Conservation (phyloP, 23 tunicate genomes). For the Clavelina lepadiformis region DNA sequence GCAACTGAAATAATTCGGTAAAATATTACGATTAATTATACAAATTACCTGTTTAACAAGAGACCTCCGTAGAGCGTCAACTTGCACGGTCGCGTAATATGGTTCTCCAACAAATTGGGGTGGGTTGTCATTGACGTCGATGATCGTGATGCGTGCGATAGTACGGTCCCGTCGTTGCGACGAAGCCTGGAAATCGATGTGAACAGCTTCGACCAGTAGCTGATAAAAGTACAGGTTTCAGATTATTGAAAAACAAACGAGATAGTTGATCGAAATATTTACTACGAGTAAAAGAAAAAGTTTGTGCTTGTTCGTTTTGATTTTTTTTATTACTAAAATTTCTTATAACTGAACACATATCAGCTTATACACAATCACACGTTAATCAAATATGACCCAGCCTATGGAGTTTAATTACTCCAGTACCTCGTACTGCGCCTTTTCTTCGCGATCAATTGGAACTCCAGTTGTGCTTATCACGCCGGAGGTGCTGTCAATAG, state of each 20-base stretch:
- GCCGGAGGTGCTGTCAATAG: conserved; percentile 40
- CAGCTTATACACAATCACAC: no score
- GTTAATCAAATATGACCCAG: no score
- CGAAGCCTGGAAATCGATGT: conserved; percentile 4
- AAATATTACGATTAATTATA: no score
- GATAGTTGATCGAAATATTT: no score
- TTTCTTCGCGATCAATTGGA: conserved; percentile 42
- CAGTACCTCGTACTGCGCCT: not conserved
- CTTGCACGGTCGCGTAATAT: conserved; percentile 40
- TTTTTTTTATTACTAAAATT: no score
- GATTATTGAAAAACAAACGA: no score
- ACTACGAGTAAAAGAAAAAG: no score
- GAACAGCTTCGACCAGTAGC: conserved; percentile 36
- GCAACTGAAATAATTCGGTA: no score
- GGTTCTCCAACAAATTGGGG: conserved; percentile 36
- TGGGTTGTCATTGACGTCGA: conserved; percentile 62
- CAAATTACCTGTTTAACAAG: conserved; percentile 47
- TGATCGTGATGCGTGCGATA: conserved; percentile 28
- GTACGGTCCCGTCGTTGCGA: conserved; percentile 29
- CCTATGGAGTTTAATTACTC: no score
- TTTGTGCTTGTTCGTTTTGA: no score
- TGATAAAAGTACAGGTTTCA: no score
- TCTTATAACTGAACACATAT: no score
- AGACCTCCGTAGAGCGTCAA: conserved; percentile 17
- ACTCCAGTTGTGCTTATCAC: conserved; percentile 37